These are phyloP conservation scores for Artibeus lituratus DNA, from an alignment of 2,797 vertebrate species.

Conservation along the genomic window DNA sequence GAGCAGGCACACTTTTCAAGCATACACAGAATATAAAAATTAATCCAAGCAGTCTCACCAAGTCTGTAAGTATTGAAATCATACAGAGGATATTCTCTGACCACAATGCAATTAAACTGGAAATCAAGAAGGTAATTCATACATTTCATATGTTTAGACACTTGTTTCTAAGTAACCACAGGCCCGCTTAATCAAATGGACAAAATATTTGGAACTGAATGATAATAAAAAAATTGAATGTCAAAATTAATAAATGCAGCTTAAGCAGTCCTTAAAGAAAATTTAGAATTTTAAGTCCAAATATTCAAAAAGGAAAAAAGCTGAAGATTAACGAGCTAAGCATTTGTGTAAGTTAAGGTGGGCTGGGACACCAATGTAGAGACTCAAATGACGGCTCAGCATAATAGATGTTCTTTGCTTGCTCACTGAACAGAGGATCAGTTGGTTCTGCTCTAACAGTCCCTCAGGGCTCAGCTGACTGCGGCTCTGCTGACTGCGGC, in stretches of 20 bases:
- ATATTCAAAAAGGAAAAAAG: background rate
- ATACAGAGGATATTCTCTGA: background rate
- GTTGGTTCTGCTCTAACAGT: background rate
- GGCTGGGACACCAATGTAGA: background rate
- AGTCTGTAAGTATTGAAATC: background rate
- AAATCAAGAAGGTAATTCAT: background rate
- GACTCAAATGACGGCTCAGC: background rate
- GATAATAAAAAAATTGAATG: background rate
- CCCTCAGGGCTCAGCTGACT: background rate
- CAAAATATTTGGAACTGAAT: background rate
- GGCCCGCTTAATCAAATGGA: background rate
- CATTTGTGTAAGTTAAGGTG: background rate
- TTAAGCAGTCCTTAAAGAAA: background rate
- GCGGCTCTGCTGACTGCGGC: background rate
- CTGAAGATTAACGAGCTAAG: background rate
- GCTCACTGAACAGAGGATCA: background rate
- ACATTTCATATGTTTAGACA: background rate
- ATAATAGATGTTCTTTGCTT: background rate
- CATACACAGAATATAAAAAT: background rate
- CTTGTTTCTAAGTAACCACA: background rate
- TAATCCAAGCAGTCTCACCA: background rate
- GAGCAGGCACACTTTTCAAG: background rate
- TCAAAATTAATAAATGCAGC: background rate
- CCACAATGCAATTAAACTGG: background rate
- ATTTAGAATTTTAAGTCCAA: background rate